Evolutionary conservation across 1,140 invertebrate genomes (phyloP).

Genomic region (Globodera ellingtonae): DNA sequence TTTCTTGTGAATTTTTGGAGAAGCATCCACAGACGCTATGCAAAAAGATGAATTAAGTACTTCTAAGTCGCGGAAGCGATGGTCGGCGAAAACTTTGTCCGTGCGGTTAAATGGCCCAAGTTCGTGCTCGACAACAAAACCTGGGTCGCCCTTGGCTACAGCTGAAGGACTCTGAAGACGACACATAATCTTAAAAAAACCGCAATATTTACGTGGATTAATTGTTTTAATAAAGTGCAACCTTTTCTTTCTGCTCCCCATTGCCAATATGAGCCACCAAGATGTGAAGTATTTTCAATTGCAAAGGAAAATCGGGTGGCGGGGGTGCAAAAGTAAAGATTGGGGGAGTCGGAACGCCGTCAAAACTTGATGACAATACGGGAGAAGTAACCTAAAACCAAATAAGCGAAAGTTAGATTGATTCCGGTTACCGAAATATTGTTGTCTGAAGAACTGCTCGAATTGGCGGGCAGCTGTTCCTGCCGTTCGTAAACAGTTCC

Average conservation of each 20-base stretch:
- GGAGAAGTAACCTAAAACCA: not conserved
- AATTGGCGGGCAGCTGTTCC: not conserved
- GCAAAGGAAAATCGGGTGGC: not conserved
- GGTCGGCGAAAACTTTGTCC: slow-evolving; percentile 4
- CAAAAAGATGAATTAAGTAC: not conserved
- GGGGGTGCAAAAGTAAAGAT: not conserved
- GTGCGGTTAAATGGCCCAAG: slow-evolving; percentile 15
- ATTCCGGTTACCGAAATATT: no score
- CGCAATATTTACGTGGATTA: no score
- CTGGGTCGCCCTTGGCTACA: not conserved
- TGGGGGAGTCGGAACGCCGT: not conserved
- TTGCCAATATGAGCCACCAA: not conserved
- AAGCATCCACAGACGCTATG: no score
- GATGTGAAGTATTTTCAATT: slow-evolving; percentile 2
- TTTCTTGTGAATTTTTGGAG: no score
- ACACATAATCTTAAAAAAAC: no score
- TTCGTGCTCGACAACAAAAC: slow-evolving; percentile 8
- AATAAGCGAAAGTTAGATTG: not conserved
- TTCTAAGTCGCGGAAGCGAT: slow-evolving; percentile 18
- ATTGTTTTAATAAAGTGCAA: not conserved
- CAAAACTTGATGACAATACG: not conserved
- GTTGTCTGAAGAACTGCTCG: not conserved
- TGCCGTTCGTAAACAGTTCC: not conserved
- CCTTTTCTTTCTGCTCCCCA: not conserved
- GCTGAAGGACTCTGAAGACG: slow-evolving; percentile 8